Evolutionary conservation across 2,797 vertebrate genomes (phyloP), one percentile per base, ranked within the genome.

Genomic region (Tokudaia tokunoshimensis): DNA sequence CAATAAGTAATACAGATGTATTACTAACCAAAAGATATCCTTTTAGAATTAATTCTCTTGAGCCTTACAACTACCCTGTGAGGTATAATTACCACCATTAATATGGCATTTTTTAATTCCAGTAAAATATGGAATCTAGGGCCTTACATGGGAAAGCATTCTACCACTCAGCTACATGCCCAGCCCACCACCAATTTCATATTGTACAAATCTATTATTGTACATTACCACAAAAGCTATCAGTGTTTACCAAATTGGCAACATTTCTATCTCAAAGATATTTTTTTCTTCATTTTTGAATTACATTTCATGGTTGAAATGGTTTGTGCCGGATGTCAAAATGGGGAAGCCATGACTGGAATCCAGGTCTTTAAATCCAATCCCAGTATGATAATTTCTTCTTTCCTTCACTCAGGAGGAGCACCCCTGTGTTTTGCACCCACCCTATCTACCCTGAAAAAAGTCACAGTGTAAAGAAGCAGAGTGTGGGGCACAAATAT

Each of bases 11-110:
- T 41, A 41, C 41, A 41, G 41, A 41, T 67, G 61, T 41, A 76
- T 93, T 65, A 96, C 79, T 79, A 55, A 86, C 47, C 79, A 79
- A 67, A 97, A 93, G 70, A 81, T 37, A 11, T 50, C 82, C 57
- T 83, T 96, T 80, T 61, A 94, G 90, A 93, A 96, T 81, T 90
- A 80, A 95, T 78, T 89, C 44, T 52, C 83, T 57, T 74, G 41
- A 81, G 26, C 55, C 72, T 95, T 65, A 82, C 59, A 94, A 78
- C 26, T 86, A 92, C 59, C n/a, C 41, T 76, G 17, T 70, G 59
- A 95, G 4, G 24, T 86, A 89, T 75, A 86, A 89, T 89, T 78
- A 94, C 29, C 67, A 41, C n/a, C 22, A 86, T 82, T 91, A 72
- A 47, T 82, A 44, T 22, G 37, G 41, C 41, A 83, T 26, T 74